phyloP scores from a whole-genome alignment of 2,888 invertebrate species.

The Caenorhabditis sp. region DNA sequence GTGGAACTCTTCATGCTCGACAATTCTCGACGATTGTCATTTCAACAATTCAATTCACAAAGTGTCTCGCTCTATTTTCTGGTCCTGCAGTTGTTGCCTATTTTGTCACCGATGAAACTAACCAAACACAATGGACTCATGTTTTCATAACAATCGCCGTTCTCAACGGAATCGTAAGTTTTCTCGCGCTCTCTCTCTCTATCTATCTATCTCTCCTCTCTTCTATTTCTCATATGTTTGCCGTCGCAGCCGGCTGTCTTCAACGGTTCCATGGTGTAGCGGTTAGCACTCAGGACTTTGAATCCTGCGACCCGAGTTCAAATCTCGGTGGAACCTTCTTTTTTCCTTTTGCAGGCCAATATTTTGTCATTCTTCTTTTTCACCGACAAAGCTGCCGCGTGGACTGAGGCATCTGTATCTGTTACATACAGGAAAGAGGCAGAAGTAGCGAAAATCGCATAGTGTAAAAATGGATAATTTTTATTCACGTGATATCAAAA shows the following conservation, averaged over 20 bases:
- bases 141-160: conserved; percentile 24
- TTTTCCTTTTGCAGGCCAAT: conserved; percentile 38
- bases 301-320: conserved; percentile 63
- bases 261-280: conserved; percentile 55
- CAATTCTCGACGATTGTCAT: conserved; percentile 49
- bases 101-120: conserved; percentile 49
- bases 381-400: conserved; percentile 40
- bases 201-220: conserved; percentile 2
- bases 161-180: conserved; percentile 24
- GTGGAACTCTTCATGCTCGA: conserved; percentile 52
- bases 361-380: conserved; percentile 42
- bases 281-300: conserved; percentile 63
- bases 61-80: conserved; percentile 55
- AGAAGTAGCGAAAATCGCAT: conserved; percentile 1
- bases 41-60: conserved; percentile 56
- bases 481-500: conserved; percentile 7
- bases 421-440: conserved; percentile 20
- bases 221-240: conserved; percentile 2
- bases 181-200: conserved; percentile 12
- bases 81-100: conserved; percentile 54
- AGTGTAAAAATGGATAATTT: conserved; percentile 1
- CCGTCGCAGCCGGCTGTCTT: not conserved
- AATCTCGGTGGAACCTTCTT: conserved; percentile 58
- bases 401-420: conserved; percentile 17
- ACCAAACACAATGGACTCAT: conserved; percentile 30